Evolutionary conservation across 2,888 invertebrate species (phyloP), one percentile per base, ranked within the genome.

Genomic region (Heterodera filipjevi): DNA sequence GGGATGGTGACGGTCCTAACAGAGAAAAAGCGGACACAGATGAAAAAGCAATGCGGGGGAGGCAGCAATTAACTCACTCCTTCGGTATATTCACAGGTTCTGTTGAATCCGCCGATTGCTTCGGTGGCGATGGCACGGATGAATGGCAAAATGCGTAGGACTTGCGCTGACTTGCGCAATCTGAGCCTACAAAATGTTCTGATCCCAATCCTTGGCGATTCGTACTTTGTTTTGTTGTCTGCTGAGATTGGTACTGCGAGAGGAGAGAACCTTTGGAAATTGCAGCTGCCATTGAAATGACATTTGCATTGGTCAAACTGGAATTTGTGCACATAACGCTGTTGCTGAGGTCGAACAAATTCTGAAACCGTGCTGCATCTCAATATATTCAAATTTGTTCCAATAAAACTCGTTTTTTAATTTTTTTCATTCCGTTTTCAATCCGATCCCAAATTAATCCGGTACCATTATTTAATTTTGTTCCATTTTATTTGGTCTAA

Each of bases 1-100:
- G 77, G 78, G 39, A 78, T 64, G 32, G 78, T 73, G 77, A 53
- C 77, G 39, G 77, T 76, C 33, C 78, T 72, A 27, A 72, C 46
- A 49, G 16, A 16, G 46, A 16, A 49, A 49, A 49, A 49, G 12
- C 19, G 14, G 16, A 19, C 6, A 2, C 46, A 16, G 16, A 19
- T 12, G 46, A 16, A 49, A 19, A 49, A 49, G 12, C 16, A 49
- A 49, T 14, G 46, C 3, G 72, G 39, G 30, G 30, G 53, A 33
- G 32, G 32, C 30, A 30, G n/a, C n/a, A n/a, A n/a, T n/a, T 14
- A 19, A 49, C 75, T 22, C 66, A 75, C 75, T 75, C 66, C 12
- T 75, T 75, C 46, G 75, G 75, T 14, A 75, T 75, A 16, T 64
- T 75, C 19, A n/a, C 33, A 19, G 44, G 33, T 8, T 49, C 75